These are phyloP conservation scores for Vicugna pacos DNA, from an alignment of 2,113 vertebrate genomes.

Conservation along the genomic window DNA sequence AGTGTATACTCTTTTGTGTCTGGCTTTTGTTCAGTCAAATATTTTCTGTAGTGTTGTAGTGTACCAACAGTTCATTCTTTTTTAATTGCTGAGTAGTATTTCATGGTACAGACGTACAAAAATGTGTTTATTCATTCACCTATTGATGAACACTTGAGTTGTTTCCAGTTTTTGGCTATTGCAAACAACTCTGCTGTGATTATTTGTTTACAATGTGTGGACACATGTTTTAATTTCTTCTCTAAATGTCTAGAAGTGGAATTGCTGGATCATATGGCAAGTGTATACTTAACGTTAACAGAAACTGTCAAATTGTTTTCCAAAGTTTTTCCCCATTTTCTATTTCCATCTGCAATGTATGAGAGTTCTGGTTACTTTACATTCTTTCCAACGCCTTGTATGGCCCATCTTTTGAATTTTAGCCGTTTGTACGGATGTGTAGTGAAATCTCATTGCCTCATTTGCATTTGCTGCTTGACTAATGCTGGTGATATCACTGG, in stretches of 20 bases:
- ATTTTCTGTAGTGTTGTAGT: background rate
- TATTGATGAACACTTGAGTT: background rate
- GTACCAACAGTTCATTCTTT: background rate
- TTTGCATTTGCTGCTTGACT: background rate
- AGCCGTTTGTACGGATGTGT: background rate
- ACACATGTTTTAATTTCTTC: background rate
- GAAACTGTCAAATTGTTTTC: background rate
- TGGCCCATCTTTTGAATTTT: background rate
- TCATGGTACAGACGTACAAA: background rate
- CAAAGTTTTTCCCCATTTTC: background rate
- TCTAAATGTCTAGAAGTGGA: background rate
- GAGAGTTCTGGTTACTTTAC: background rate
- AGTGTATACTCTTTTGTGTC: background rate
- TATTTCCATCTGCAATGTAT: background rate
- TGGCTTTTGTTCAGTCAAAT: background rate
- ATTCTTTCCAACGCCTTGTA: background rate
- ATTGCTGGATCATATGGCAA: background rate
- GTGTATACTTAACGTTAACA: background rate
- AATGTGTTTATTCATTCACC: background rate
- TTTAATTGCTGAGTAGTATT: background rate
- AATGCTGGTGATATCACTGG: background rate
- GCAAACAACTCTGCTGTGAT: background rate
- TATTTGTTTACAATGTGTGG: background rate
- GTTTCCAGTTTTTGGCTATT: background rate
- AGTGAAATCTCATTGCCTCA: background rate